phyloP scores from a whole-genome alignment of 2,888 invertebrate genomes.

The Mellilla xanthometata region DNA sequence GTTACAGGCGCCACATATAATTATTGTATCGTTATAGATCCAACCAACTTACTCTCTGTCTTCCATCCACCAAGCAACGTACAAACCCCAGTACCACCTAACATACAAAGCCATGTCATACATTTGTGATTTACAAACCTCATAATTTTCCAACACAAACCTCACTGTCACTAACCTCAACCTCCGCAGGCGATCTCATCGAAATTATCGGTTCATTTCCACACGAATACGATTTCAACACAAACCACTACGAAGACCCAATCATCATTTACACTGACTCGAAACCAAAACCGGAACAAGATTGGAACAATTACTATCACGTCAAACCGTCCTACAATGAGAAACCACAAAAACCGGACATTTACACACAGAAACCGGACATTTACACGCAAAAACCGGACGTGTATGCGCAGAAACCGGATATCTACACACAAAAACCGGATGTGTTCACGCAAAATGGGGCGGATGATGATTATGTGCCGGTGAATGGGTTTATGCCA shows the following conservation, averaged over 20 bases:
- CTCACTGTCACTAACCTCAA: constrained; percentile 38
- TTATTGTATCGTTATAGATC: too few relatives aligned
- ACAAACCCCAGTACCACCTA: too few relatives aligned
- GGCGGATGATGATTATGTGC: constrained; percentile 76
- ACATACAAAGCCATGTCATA: too few relatives aligned
- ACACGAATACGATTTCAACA: constrained; percentile 73
- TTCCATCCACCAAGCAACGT: too few relatives aligned
- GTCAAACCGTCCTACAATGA: constrained; percentile 78
- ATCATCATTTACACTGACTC: constrained; percentile 75
- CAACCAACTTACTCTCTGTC: too few relatives aligned
- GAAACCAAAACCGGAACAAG: constrained; percentile 57
- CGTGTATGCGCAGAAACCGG: constrained; percentile 10
- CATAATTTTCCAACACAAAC: constrained; percentile 3
- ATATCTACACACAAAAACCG: constrained; percentile 26
- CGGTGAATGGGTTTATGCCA: constrained; percentile 58
- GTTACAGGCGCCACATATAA: too few relatives aligned
- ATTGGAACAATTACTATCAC: constrained; percentile 64
- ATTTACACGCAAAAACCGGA: not conserved
- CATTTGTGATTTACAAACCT: too few relatives aligned
- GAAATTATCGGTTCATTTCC: constrained; percentile 78
- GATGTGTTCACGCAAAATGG: constrained; percentile 32
- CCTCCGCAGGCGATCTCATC: constrained; percentile 75
- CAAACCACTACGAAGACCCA: constrained; percentile 74
- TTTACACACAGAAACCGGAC: not conserved
- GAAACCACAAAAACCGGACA: constrained; percentile 27